phyloP scores from a whole-genome alignment of 1,140 invertebrate genomes.

The Drosophila sproati region DNA sequence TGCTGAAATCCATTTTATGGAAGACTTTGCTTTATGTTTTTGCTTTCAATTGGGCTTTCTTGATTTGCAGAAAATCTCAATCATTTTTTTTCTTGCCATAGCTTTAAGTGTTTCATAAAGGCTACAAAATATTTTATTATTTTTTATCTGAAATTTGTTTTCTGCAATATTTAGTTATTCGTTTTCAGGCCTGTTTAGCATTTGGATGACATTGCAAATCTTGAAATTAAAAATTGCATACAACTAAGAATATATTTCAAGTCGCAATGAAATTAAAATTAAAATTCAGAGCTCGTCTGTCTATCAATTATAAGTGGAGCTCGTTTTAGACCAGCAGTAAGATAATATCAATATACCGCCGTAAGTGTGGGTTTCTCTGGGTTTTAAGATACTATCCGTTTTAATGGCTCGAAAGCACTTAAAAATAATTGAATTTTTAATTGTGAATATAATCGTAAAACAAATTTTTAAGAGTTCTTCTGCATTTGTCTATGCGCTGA shows the following conservation, averaged over 20 bases:
- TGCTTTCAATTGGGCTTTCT: background rate
- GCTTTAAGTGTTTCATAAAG: slow-evolving; percentile 13
- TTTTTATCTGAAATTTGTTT: background rate
- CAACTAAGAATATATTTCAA: too few species aligned
- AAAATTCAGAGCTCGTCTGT: background rate
- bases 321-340: background rate
- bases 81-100: background rate
- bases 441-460: slow-evolving; percentile 13
- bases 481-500: background rate
- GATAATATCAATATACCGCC: background rate
- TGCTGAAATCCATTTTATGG: background rate
- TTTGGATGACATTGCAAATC: background rate
- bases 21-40: background rate
- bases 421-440: slow-evolving; percentile 20
- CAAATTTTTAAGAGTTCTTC: background rate
- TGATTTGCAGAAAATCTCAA: background rate
- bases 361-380: background rate
- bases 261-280: background rate
- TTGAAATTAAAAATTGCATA: background rate
- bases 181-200: background rate
- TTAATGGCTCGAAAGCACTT: slow-evolving; percentile 8
- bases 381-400: background rate
- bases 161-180: background rate
- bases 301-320: background rate
- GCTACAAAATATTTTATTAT: background rate